phyloP scores from a whole-genome alignment of 2,113 vertebrate species.

The Labeo rohita region DNA sequence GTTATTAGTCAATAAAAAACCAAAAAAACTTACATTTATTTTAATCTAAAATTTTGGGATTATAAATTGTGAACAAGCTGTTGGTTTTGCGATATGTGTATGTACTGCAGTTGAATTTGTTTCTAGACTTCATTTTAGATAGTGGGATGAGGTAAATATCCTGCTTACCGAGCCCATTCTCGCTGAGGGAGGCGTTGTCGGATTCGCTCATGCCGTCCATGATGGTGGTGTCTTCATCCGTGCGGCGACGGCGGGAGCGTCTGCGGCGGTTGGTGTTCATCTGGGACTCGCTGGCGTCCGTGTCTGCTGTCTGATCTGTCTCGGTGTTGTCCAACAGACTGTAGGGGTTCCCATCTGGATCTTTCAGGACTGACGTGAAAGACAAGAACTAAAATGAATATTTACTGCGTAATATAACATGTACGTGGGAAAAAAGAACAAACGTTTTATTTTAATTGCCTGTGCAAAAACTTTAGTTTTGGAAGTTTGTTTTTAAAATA shows the following conservation, averaged over 20 bases:
- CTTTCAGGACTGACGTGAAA: conserved; percentile 80
- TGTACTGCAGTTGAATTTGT: too few relatives aligned
- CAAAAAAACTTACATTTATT: too few relatives aligned
- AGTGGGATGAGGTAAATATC: background rate
- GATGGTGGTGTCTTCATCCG: conserved; percentile 91
- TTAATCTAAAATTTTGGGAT: background rate
- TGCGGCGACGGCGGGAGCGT: conserved; percentile 91
- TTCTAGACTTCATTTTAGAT: too few relatives aligned
- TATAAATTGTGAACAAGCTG: background rate
- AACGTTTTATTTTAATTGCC: too few relatives aligned
- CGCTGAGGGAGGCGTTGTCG: conserved; percentile 93
- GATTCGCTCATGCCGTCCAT: conserved; percentile 98
- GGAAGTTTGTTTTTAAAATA: too few relatives aligned
- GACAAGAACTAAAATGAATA: background rate
- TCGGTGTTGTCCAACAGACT: conserved; percentile 92
- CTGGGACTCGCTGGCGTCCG: conserved; percentile 94
- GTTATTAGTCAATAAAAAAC: too few relatives aligned
- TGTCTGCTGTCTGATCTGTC: conserved; percentile 96
- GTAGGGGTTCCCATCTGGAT: conserved; percentile 90
- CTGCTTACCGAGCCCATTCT: conserved; percentile 92
- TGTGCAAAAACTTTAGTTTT: too few relatives aligned
- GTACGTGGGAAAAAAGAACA: too few relatives aligned
- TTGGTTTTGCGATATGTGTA: too few relatives aligned
- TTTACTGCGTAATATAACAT: background rate
- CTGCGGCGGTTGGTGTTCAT: conserved; percentile 88